A percentile compares a stretch with the other conserved stretches of the same genome.
Evolutionary conservation across 2,797 vertebrate genomes (phyloP).

Genomic region (Melanotaenia trifasciata): DNA sequence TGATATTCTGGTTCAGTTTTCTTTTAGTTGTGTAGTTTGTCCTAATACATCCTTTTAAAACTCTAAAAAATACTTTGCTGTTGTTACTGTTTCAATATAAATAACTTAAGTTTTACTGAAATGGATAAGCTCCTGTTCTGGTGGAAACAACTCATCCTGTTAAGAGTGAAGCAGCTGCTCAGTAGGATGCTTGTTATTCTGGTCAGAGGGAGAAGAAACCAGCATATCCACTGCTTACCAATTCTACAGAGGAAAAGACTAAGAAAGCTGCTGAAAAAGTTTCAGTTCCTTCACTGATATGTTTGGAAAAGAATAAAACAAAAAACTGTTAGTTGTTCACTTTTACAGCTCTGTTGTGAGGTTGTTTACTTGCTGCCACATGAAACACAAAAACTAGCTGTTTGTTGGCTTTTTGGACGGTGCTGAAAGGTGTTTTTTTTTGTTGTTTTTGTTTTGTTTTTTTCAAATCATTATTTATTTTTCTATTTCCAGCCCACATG

Average conservation of each 20-base stretch:
- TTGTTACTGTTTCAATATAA: background rate
- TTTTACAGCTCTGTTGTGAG: background rate
- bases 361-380: background rate
- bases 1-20: background rate
- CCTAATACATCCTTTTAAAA: background rate
- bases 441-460: too few relatives aligned
- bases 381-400: background rate
- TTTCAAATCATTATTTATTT: background rate
- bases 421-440: background rate
- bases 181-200: slow-evolving; percentile 73
- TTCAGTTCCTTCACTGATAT: background rate
- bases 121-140: slow-evolving; percentile 17
- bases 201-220: slow-evolving; percentile 60
- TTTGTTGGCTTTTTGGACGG: background rate
- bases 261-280: slow-evolving; percentile 25
- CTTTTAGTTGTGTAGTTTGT: background rate
- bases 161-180: slow-evolving; percentile 60
- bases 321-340: background rate
- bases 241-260: slow-evolving; percentile 36
- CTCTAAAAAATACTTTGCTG: background rate
- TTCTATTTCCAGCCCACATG: background rate
- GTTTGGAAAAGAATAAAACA: background rate
- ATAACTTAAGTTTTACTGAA: slow-evolving; percentile 1
- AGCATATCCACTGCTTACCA: slow-evolving; percentile 43
- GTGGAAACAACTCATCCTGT: slow-evolving; percentile 32